Base-by-base conservation (phyloP, 2,888 invertebrate species). In the Athripsodes cinereus region DNA sequence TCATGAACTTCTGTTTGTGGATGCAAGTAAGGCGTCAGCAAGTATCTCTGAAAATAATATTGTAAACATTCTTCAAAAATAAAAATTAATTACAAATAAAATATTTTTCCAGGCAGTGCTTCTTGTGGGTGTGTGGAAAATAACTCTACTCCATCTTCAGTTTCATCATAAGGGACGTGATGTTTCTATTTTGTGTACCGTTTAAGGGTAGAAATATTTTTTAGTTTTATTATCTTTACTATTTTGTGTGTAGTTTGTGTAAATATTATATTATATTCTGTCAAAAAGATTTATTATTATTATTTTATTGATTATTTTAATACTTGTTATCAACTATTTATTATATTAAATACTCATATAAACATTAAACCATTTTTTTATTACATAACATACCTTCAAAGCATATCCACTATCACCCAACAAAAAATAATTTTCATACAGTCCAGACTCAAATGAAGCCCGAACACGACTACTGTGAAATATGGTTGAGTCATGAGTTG, bases 321-420 rank as follows among this genome's bases (percentile, higher is more conserved):
- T 31, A 31, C 31, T 31, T 31, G 31, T 11, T 31, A 31, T 31
- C 31, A 31, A 31, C 31, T 31, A 8, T 11, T 31, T 31, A 6
- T 8, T 11, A 31, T 31, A 31, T 31, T 31, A 31, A 6, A 31
- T 31, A 31, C 31, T 31, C 31, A 31, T 31, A 31, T 31, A 31
- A 31, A 31, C 11, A 11, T 31, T 8, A 31, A 31, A 31, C 31
- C 31, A 31, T 31, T 31, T 31, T 31, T 31, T 31, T 31, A 31
- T 31, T 31, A 31, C 31, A 31, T 8, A 31, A 31, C 31, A 31
- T 31, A 31, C 31, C 31, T 31, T 31, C 11, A 31, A 31, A 31
- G 31, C 31, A 31, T 31, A 31, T 31, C 31, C 31, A 31, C 65
- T 65, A 62, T 71, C 70, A 21, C 67, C 70, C 18, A 72, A 54